Conservation (phyloP, 1,140 invertebrate species). For the Lasioglossum albipes region DNA sequence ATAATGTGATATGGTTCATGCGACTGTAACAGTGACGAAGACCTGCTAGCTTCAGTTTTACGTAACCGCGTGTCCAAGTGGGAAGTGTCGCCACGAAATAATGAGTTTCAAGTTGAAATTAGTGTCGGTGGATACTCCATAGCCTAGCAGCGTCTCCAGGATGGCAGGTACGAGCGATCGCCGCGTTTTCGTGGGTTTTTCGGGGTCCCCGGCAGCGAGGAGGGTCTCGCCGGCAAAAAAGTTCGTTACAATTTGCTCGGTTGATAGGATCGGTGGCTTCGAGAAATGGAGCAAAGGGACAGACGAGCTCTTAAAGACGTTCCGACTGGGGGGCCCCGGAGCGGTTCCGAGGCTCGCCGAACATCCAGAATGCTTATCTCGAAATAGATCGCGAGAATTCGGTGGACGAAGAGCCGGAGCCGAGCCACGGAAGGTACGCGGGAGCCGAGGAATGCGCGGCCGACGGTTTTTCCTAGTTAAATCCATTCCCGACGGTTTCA, state of each 20-base stretch:
- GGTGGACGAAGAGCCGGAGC: slow-evolving; percentile 12
- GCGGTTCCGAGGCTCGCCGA: slow-evolving; percentile 33
- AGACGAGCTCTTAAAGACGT: not conserved
- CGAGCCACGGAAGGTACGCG: slow-evolving; percentile 14
- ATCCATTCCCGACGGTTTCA: slow-evolving; percentile 22
- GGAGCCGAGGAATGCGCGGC: slow-evolving; percentile 18
- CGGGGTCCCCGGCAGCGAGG: not conserved
- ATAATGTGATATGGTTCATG: too few species aligned
- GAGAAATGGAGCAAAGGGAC: slow-evolving; percentile 27
- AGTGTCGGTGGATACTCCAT: not conserved
- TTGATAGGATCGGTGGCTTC: not conserved
- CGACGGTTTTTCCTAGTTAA: slow-evolving; percentile 43
- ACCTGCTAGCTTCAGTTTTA: too few species aligned
- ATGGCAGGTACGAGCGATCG: not conserved
- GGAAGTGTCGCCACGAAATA: too few species aligned
- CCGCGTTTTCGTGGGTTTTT: not conserved
- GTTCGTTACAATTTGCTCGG: slow-evolving; percentile 46
- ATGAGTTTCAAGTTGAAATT: not conserved
- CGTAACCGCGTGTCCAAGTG: too few species aligned
- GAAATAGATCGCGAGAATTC: slow-evolving; percentile 54
- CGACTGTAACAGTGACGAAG: too few species aligned
- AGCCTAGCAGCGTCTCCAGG: not conserved
- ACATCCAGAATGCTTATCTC: slow-evolving; percentile 48
- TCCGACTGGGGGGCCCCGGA: not conserved
- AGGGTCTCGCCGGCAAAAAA: slow-evolving; percentile 4